A percentile compares a stretch with the other conserved stretches of the same genome.
These are phyloP conservation scores for Acanthopagrus latus DNA, from an alignment of 2,797 vertebrate genomes.

Conservation along the genomic window DNA sequence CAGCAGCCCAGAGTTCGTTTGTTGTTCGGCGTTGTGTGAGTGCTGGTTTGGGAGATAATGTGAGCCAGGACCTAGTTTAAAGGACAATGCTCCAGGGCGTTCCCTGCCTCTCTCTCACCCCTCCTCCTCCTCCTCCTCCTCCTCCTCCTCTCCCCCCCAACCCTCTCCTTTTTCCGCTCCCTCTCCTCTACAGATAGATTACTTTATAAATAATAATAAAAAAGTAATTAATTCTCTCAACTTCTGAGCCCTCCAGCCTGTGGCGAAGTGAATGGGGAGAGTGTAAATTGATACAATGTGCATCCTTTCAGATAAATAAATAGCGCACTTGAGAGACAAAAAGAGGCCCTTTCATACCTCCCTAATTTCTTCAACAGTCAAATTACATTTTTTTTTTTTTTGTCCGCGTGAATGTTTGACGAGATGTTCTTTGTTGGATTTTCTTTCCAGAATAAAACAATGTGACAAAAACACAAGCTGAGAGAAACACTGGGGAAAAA, in stretches of 20 bases:
- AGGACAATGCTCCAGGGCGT: slow-evolving; percentile 87
- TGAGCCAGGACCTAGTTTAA: slow-evolving; percentile 87
- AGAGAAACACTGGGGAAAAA: slow-evolving; percentile 40
- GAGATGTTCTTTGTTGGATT: slow-evolving; percentile 80
- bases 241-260: slow-evolving; percentile 93
- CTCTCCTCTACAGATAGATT: slow-evolving; percentile 85
- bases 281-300: slow-evolving; percentile 95
- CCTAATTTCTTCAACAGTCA: slow-evolving; percentile 85
- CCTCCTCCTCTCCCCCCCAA: too few species aligned
- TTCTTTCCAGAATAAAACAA: slow-evolving; percentile 66
- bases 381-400: slow-evolving; percentile 86
- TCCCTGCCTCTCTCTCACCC: slow-evolving; percentile 68
- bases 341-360: slow-evolving; percentile 80
- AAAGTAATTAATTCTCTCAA: slow-evolving; percentile 99
- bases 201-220: slow-evolving; percentile 96
- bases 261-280: slow-evolving; percentile 89
- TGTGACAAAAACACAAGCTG: slow-evolving; percentile 39
- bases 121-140: slow-evolving; percentile 34
- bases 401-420: slow-evolving; percentile 83
- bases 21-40: slow-evolving; percentile 82
- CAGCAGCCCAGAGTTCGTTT: slow-evolving; percentile 83
- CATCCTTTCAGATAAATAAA: slow-evolving; percentile 98
- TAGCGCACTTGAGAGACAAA: slow-evolving; percentile 83
- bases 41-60: slow-evolving; percentile 87
- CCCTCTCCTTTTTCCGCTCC: slow-evolving; percentile 47